Base-by-base conservation (phyloP, 2,888 invertebrate species). In the Epirrita christyi region DNA sequence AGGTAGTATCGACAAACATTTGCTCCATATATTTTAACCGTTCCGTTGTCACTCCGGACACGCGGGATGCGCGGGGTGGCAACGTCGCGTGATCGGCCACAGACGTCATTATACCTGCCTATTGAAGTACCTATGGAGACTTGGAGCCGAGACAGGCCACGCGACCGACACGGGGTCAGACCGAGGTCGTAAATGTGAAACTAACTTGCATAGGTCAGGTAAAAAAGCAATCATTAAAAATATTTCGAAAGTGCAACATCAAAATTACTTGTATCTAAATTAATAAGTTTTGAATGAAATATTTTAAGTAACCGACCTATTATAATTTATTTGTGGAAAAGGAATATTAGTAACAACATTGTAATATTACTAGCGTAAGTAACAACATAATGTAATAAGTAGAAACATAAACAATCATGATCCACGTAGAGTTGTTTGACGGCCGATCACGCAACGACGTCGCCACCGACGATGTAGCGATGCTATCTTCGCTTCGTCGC, bases 81-180 rank as follows among this genome's bases (percentile, higher is more conserved):
- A 73, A 73, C 74, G 72, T 73, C 64, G 64, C 74, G 55, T 49
- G 28, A 36, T 27, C 43, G 43, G 38, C 6, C 10, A 8, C 34
- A 27, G 42, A 47, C 47, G 52, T 51, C 47, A 48, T n/a, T n/a
- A n/a, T n/a, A n/a, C n/a, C n/a, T n/a, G n/a, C 32, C 36, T 29
- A 28, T 14, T 6, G 7, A 32, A 32, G 21, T 21, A n/a, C n/a
- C n/a, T n/a, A 21, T 21, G 2, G 5, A 41, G 32, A 21, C 32
- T 21, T 2, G 5, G 21, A 41, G 51, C 14, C 42, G 54, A 42
- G 54, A 43, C 46, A 38, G 21, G 32, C 11, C 40, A 50, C 52
- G n/a, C n/a, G n/a, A n/a, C n/a, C n/a, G 56, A 38, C 43, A 34
- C 57, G 57, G 40, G 57, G 50, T 51, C 56, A 56, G 29, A 10